A percentile compares a stretch with the other conserved stretches of the same genome.
Evolutionary conservation across 2,113 vertebrate genomes (phyloP).

Genomic region (Taxidea taxus): DNA sequence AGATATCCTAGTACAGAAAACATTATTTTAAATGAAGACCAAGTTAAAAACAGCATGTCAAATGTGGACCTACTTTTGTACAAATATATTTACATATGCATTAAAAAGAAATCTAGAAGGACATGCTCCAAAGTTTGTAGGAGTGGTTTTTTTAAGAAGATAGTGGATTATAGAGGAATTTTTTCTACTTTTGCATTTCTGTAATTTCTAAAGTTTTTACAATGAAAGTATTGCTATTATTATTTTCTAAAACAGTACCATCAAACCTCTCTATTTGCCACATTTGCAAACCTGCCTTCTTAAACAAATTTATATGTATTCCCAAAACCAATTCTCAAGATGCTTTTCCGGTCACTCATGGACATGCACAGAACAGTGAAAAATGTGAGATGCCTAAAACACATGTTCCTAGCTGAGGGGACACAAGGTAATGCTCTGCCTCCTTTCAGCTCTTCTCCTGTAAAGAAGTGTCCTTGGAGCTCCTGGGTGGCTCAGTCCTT

Average conservation of each 20-base stretch:
- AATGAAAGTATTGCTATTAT: neutral
- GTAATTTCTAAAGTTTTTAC: neutral
- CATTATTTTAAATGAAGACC: conserved; percentile 6
- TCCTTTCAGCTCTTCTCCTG: neutral
- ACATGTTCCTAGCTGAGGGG: neutral
- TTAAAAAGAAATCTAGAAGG: neutral
- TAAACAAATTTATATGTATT: neutral
- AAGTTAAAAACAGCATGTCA: neutral
- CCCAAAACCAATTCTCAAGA: neutral
- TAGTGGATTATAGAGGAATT: neutral
- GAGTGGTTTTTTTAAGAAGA: neutral
- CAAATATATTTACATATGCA: neutral
- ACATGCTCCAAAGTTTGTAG: neutral
- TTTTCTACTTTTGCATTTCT: neutral
- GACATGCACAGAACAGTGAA: neutral
- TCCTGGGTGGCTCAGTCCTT: too few species aligned
- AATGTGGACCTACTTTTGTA: neutral
- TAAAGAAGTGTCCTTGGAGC: neutral
- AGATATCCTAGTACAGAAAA: neutral
- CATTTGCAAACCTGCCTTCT: neutral
- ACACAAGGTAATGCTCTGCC: neutral
- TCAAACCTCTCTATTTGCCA: neutral
- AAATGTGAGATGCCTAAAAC: neutral
- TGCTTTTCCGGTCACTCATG: neutral
- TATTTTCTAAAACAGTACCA: neutral